Evolutionary conservation across 53 echinoderm and acorn worm genomes (phyloP).

Genomic region (Antedon mediterranea): DNA sequence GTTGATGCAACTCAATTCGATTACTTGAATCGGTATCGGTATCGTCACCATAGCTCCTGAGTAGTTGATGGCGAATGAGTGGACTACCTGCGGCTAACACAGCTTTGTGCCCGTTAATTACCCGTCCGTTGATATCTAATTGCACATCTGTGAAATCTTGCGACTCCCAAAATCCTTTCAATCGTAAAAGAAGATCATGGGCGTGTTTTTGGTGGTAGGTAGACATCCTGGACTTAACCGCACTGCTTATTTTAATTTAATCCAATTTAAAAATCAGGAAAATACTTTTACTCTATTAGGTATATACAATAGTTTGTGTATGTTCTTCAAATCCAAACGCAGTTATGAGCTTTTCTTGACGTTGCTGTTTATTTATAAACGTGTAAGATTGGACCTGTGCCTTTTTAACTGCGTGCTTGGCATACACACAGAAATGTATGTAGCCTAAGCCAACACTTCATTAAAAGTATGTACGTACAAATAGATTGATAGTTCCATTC

Average conservation of each 20-base stretch:
- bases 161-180: neutral
- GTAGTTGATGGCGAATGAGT: constrained; percentile 27
- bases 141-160: neutral
- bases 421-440: too few relatives aligned
- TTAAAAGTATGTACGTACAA: too few relatives aligned
- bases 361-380: too few relatives aligned
- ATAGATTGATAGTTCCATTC: too few relatives aligned
- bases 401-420: too few relatives aligned
- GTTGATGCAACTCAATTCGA: constrained; percentile 32
- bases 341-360: too few relatives aligned
- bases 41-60: constrained; percentile 15
- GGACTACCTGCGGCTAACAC: constrained; percentile 93
- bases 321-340: too few relatives aligned
- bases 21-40: constrained; percentile 1
- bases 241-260: neutral
- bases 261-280: too few relatives aligned
- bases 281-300: too few relatives aligned
- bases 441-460: too few relatives aligned
- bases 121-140: neutral
- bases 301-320: too few relatives aligned
- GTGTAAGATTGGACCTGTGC: too few relatives aligned
- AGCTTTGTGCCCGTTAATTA: constrained; percentile 34
- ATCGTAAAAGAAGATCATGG: neutral
- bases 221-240: neutral
- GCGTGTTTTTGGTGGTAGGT: neutral